Conservation (phyloP, 2,888 invertebrate species). For the Chirona hameri region DNA sequence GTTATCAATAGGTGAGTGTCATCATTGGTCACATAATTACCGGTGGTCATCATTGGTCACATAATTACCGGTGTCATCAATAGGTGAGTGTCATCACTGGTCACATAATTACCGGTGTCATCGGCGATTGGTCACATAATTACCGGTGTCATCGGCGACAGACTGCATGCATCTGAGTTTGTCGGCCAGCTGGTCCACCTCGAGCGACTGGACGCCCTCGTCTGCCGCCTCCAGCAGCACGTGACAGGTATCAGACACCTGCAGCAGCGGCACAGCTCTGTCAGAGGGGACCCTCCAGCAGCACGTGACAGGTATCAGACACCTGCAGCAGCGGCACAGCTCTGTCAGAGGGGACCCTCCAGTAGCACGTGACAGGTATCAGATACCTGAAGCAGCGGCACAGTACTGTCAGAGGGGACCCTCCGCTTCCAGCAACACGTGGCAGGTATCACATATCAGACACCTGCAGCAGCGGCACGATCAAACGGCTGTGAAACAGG, state of each 20-base stretch:
- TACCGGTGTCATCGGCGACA: constrained; percentile 1
- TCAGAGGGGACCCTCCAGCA: not conserved
- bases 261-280: not conserved
- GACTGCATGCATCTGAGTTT: not conserved
- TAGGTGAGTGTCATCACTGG: too few species aligned
- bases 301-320: not conserved
- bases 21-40: not conserved
- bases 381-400: not conserved
- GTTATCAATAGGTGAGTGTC: too few species aligned
- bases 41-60: not conserved
- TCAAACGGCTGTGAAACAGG: too few species aligned
- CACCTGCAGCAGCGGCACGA: not conserved
- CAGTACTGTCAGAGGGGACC: not conserved
- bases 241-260: not conserved
- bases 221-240: constrained; percentile 6
- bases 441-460: not conserved
- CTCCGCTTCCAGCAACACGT: constrained; percentile 4
- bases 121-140: too few species aligned
- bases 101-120: too few species aligned
- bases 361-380: not conserved
- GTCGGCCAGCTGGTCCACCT: not conserved
- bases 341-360: not conserved
- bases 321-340: not conserved
- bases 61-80: too few species aligned
- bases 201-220: not conserved